Percentiles rank a stretch among this genome's conserved stretches.
phyloP scores from a whole-genome alignment of 2,888 invertebrate genomes.

The Melanophora roralis region DNA sequence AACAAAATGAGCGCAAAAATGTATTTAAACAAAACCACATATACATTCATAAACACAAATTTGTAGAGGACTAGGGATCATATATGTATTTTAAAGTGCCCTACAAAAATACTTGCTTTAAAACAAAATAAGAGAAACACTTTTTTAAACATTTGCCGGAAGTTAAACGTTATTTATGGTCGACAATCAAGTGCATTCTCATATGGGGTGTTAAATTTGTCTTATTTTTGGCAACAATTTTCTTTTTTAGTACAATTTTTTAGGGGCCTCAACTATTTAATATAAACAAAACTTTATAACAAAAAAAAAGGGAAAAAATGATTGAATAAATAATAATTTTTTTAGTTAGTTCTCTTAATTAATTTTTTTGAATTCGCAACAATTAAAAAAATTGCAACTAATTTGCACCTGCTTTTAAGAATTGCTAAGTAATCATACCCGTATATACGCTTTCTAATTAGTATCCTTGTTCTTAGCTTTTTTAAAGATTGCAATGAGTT shows the following conservation, averaged over 20 bases:
- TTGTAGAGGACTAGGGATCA: neutral
- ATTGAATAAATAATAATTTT: constrained; percentile 39
- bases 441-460: constrained; percentile 40
- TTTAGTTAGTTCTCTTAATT: neutral
- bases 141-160: constrained; percentile 51
- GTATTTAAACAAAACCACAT: constrained; percentile 27
- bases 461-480: constrained; percentile 7
- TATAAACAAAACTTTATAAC: neutral
- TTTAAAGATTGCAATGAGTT: neutral
- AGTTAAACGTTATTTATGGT: constrained; percentile 62
- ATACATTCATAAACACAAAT: constrained; percentile 31
- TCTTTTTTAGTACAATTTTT: constrained; percentile 19
- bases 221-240: constrained; percentile 53
- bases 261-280: constrained; percentile 20
- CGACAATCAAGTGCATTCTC: constrained; percentile 62
- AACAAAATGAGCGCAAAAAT: neutral
- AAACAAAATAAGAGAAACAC: constrained; percentile 13
- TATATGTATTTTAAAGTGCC: neutral
- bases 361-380: neutral
- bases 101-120: neutral
- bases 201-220: constrained; percentile 58
- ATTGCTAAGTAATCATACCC: constrained; percentile 59
- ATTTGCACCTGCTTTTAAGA: constrained; percentile 60
- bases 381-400: constrained; percentile 30
- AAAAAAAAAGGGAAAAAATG: constrained; percentile 28